Base-by-base conservation (phyloP, 2,888 invertebrate species). In the Eristalinus sepulchralis region DNA sequence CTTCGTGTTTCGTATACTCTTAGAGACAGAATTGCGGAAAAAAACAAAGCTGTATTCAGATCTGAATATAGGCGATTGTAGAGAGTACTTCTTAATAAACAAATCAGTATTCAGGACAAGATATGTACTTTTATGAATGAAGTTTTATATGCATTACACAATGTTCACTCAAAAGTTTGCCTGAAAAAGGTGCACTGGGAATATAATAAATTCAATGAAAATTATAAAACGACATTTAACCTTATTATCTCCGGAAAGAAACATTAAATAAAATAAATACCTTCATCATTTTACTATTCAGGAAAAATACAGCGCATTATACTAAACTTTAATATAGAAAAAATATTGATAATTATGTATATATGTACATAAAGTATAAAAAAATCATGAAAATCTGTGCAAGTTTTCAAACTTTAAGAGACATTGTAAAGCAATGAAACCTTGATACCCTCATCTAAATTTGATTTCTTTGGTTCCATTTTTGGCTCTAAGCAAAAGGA, bases 51-150 rank as follows among this genome's bases (percentile, higher is more conserved):
- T 62, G 39, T 20, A 22, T 63, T 24, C 20, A 55, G 62, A 68
- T 68, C 68, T 68, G 68, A 75, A 57, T 64, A 75, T 17, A 67
- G 64, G 63, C 68, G 68, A 70, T 76, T 82, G 70, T 70, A 81
- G 64, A 63, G 53, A 64, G 39, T 53, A 33, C 76, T 66, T 64
- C 53, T 34, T 34, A 1, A 17, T 17, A 8, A n/a, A 17, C 8
- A 8, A 17, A 47, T 17, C 4, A 1, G 59, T 70, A 76, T 70
- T 70, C 59, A 64, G 59, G 20, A 72, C 27, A 72, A 75, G 81
- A 59, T 75, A 39, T 36, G 62, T 34, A 1, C 6, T 67, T 80
- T 81, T n/a, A 62, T 36, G 73, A 73, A 80, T 66, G 20, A 6
- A 55, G 17, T 55, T 13, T 13, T 6, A 17, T n/a, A 53, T n/a